Evolutionary conservation across 53 echinoderm and acorn worm species (phyloP).

Genomic region (Mesocentrotus franciscanus): DNA sequence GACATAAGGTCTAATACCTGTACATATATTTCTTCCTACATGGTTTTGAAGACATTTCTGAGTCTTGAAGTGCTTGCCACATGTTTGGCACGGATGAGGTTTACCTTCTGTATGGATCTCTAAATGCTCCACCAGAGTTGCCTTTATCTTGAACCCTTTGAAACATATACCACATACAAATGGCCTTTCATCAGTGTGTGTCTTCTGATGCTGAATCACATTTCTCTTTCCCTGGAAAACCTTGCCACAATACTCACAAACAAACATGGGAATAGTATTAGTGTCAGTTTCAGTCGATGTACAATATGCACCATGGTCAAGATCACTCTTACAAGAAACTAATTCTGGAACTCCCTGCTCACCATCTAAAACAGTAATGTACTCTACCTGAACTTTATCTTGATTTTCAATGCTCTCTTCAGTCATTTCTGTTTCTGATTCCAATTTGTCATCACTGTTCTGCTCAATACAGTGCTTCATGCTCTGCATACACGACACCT

Average conservation of each 20-base stretch:
- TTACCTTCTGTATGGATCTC: constrained; percentile 51
- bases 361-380: not conserved
- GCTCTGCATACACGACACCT: not conserved
- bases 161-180: constrained; percentile 28
- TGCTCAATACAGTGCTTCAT: not conserved
- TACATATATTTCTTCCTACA: constrained; percentile 59
- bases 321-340: not conserved
- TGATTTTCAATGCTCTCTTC: not conserved
- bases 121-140: constrained; percentile 44
- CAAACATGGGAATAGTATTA: not conserved
- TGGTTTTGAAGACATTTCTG: constrained; percentile 61
- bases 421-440: not conserved
- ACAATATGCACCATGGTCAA: not conserved
- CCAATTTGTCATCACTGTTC: not conserved
- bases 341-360: not conserved
- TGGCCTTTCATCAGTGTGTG: constrained; percentile 48
- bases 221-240: constrained; percentile 39
- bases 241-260: constrained; percentile 57
- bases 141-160: constrained; percentile 45
- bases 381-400: not conserved
- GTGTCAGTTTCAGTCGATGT: not conserved
- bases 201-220: constrained; percentile 47
- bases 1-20: constrained; percentile 46
- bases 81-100: constrained; percentile 57
- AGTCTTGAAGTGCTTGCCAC: constrained; percentile 57